Evolutionary conservation across 2,888 invertebrate genomes (phyloP), one percentile per base, ranked within the genome.

Genomic region (Alloplasta piceator): DNA sequence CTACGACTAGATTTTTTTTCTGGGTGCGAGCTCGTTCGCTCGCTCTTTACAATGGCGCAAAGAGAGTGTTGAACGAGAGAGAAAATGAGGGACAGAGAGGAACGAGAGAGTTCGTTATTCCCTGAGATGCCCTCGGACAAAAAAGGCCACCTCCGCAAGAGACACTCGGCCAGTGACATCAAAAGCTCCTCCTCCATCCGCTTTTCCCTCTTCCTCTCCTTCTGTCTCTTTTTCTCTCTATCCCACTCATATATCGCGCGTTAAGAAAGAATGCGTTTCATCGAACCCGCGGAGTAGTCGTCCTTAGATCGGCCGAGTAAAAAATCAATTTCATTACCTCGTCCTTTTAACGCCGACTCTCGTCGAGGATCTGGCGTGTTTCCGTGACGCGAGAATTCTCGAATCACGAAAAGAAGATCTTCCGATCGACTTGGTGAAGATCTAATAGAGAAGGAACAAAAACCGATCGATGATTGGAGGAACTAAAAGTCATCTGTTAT

Each of bases 251-350:
- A 26, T 26, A 26, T 66, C 75, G 81, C 81, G 81, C 64, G 79
- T 82, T 66, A 85, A 26, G 3, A 74, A 89, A 90, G 90, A 90
- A 89, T 90, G 84, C 85, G 88, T 90, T 90, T 89, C 90, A 90
- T 91, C 90, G 91, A 91, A 91, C 91, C 89, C 90, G 3, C 26
- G 83, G 89, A 93, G 93, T 92, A 93, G 93, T 93, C 92, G 93
- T 93, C 93, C 93, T 93, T 93, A 93, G 92, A 92, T 93, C 91
- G 92, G 91, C 91, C 26, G 55, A 74, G 92, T 92, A 93, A 93
- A 93, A 93, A 93, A 46, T 26, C 93, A 90, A 92, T 92, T 92
- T 92, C 93, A 92, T 93, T 93, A 93, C 92, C 89, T 92, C 84
- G 85, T 83, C 80, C 78, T 70, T 67, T 83, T 76, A 83, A 26